A percentile compares a stretch with the other conserved stretches of the same genome.
phyloP scores from a whole-genome alignment of 1,140 invertebrate genomes.

The Kradibia gibbosae region DNA sequence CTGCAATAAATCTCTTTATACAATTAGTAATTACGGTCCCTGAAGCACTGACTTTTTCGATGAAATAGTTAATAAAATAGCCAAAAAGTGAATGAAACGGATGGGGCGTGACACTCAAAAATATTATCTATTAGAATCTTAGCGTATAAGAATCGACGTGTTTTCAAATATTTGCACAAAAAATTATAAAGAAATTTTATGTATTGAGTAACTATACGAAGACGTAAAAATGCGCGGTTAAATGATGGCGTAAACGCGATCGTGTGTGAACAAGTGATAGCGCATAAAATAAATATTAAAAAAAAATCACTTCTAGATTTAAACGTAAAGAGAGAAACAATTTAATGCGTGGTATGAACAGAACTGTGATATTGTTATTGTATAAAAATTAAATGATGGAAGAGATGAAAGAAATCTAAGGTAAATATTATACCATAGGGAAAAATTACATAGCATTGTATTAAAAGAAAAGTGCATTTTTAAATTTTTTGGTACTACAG shows the following conservation, averaged over 20 bases:
- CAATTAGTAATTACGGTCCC: neutral
- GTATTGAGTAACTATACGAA: conserved; percentile 54
- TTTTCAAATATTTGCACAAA: conserved; percentile 16
- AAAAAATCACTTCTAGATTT: conserved; percentile 47
- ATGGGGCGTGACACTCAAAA: conserved; percentile 16
- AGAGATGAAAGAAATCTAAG: conserved; percentile 60
- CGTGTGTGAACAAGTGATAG: conserved; percentile 43
- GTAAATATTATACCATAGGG: conserved; percentile 57
- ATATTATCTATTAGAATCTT: conserved; percentile 22
- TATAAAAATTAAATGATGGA: conserved; percentile 66
- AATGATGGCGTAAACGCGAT: conserved; percentile 43
- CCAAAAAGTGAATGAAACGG: conserved; percentile 31
- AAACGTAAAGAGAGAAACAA: conserved; percentile 61
- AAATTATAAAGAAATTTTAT: conserved; percentile 31
- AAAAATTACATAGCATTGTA: conserved; percentile 63
- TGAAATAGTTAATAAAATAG: conserved; percentile 15
- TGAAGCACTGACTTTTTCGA: conserved; percentile 11
- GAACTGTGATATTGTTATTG: conserved; percentile 73
- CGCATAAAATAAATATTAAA: conserved; percentile 41
- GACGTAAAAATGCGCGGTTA: conserved; percentile 13
- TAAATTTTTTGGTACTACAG: conserved; percentile 63
- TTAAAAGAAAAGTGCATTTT: conserved; percentile 70
- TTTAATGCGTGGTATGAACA: conserved; percentile 72
- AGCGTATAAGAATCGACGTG: neutral
- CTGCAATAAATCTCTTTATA: neutral